Evolutionary conservation across 2,797 vertebrate species (phyloP).

Genomic region (Rhodeus uyekii): DNA sequence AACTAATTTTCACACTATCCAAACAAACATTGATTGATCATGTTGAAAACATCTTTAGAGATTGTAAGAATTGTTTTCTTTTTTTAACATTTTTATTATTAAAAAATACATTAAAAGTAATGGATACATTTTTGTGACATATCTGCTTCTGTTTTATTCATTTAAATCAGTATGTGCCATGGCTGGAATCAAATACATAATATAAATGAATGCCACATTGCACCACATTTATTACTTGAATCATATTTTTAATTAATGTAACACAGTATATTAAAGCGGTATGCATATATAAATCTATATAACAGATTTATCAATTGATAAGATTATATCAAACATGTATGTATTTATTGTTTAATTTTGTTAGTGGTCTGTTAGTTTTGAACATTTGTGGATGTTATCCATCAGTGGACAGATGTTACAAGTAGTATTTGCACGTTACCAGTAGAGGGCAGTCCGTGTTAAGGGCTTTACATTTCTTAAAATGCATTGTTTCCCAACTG

Average conservation of each 20-base stretch:
- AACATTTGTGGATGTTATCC: neutral
- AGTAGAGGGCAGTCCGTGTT: slow-evolving; percentile 43
- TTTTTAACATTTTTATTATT: no score
- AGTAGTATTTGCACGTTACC: neutral
- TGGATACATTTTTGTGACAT: no score
- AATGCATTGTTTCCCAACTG: neutral
- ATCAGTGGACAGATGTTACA: neutral
- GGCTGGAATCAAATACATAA: neutral
- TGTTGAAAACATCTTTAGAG: no score
- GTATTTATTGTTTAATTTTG: neutral
- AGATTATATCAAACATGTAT: neutral
- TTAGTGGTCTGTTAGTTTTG: neutral
- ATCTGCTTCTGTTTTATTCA: neutral
- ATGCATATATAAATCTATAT: neutral
- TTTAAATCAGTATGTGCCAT: neutral
- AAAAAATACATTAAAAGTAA: no score
- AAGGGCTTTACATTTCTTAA: neutral
- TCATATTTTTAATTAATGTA: neutral
- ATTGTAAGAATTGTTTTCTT: no score
- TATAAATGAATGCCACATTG: neutral
- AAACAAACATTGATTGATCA: no score
- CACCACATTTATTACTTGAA: neutral
- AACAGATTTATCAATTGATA: neutral
- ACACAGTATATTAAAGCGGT: neutral
- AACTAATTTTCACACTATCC: no score